Conservation (phyloP, 2,113 vertebrate species). For the Prionailurus bengalensis region DNA sequence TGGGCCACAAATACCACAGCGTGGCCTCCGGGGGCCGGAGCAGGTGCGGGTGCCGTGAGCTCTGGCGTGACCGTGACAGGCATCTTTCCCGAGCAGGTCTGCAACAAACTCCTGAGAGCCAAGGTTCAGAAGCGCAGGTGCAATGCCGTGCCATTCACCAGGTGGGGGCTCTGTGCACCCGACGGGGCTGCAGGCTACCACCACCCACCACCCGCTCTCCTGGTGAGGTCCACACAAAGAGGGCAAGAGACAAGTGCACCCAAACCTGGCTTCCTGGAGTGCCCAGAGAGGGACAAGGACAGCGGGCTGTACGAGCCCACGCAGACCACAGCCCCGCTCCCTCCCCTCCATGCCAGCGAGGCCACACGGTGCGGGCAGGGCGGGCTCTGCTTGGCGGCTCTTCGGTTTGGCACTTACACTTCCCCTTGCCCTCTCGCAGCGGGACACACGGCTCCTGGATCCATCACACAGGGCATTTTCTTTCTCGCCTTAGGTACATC, state of each 20-base stretch:
- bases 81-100: background rate
- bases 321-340: background rate
- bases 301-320: background rate
- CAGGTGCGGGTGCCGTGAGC: background rate
- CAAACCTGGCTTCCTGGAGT: background rate
- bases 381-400: background rate
- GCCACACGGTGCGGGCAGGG: background rate
- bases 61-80: background rate
- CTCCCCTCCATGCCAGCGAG: background rate
- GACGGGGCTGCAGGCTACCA: background rate
- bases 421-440: background rate
- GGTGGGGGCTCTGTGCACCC: background rate
- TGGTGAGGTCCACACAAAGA: background rate
- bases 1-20: background rate
- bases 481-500: background rate
- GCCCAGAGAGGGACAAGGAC: background rate
- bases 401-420: background rate
- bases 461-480: background rate
- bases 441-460: background rate
- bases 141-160: accelerated
- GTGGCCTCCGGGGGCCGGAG: background rate
- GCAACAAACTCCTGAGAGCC: background rate
- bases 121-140: background rate
- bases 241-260: background rate
- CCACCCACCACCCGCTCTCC: background rate